Evolutionary conservation across 2,113 vertebrate species (phyloP).

Genomic region (Poecilia latipinna): DNA sequence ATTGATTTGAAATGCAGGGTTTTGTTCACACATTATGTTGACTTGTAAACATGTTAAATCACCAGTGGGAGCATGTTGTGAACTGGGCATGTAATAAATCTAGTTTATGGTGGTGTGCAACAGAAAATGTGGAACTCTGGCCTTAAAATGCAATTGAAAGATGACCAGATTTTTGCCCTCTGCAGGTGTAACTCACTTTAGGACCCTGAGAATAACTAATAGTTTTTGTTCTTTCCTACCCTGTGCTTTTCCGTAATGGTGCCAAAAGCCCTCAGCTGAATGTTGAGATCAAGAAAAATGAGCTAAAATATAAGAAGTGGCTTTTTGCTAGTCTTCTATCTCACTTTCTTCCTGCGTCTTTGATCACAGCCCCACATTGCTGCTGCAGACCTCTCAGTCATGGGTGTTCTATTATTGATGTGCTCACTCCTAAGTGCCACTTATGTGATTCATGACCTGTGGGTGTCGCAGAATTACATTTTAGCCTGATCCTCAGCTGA

Average conservation of each 20-base stretch:
- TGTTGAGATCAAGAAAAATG: conserved; percentile 1
- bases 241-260: not conserved
- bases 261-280: not conserved
- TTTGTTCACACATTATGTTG: conserved; percentile 22
- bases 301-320: conserved; percentile 1
- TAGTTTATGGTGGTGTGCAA: not conserved
- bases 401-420: conserved; percentile 62
- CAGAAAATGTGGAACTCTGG: not conserved
- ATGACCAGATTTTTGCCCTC: conserved; percentile 21
- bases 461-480: conserved; percentile 44
- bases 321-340: conserved; percentile 6
- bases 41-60: not conserved
- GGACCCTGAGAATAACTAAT: not conserved
- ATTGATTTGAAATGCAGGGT: conserved; percentile 33
- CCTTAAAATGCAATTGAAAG: conserved; percentile 27
- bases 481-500: conserved; percentile 2
- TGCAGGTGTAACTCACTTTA: conserved; percentile 22
- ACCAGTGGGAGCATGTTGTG: conserved; percentile 14
- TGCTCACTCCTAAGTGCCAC: conserved; percentile 27
- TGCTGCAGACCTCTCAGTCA: conserved; percentile 29
- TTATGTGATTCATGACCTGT: conserved; percentile 30
- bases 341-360: not conserved
- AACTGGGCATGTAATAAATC: conserved; percentile 4
- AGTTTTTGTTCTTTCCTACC: not conserved
- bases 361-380: conserved; percentile 38